phyloP scores from a whole-genome alignment of 2,888 invertebrate genomes.

The Drosophila austrosaltans region DNA sequence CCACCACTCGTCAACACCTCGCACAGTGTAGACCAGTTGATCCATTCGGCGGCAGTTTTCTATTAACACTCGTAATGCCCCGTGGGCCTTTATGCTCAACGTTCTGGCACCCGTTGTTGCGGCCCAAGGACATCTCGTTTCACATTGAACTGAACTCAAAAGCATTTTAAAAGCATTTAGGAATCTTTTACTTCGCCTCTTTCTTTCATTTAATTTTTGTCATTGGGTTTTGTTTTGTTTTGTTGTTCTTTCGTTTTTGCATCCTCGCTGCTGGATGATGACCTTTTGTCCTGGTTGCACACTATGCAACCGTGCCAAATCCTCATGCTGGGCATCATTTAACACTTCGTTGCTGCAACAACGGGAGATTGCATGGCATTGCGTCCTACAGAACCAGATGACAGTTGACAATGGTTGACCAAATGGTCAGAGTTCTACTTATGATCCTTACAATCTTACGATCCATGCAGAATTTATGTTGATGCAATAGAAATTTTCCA shows the following conservation, averaged over 20 bases:
- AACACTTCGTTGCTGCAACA: constrained; percentile 68
- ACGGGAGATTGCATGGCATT: constrained; percentile 55
- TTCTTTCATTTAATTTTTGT: not conserved
- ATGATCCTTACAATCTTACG: not conserved
- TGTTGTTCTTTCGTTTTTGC: not conserved
- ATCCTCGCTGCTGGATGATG: constrained; percentile 18
- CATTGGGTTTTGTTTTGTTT: not conserved
- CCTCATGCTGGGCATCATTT: constrained; percentile 74
- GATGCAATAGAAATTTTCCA: constrained; percentile 65
- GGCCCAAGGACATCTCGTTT: constrained; percentile 39
- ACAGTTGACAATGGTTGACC: constrained; percentile 27
- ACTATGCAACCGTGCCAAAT: constrained; percentile 67
- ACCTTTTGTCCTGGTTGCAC: constrained; percentile 60
- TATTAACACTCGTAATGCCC: constrained; percentile 73
- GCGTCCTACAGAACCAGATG: constrained; percentile 17
- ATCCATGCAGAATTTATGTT: constrained; percentile 52
- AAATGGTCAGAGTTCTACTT: constrained; percentile 29
- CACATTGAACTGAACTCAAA: constrained; percentile 35
- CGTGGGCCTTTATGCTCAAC: constrained; percentile 59
- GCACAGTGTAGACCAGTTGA: constrained; percentile 5
- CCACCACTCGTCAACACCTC: constrained; percentile 57
- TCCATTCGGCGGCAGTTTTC: constrained; percentile 62
- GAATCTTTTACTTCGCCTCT: not conserved
- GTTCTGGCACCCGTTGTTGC: constrained; percentile 35
- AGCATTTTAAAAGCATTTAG: constrained; percentile 63